Evolutionary conservation across 1,140 invertebrate genomes (phyloP).

Genomic region (Sycobia sp.): DNA sequence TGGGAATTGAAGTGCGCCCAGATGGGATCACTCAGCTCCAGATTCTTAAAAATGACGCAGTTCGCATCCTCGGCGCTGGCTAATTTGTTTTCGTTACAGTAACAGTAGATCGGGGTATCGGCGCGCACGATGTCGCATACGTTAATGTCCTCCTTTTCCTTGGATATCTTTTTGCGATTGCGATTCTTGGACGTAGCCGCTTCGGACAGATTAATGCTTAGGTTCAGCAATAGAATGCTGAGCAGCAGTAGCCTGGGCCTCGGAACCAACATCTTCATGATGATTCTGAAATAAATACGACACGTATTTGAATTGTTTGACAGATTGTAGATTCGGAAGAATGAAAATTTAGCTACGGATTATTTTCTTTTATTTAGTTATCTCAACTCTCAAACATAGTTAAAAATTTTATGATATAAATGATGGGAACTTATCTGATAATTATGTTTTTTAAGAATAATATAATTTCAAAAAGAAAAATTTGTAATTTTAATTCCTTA

Average conservation of each 20-base stretch:
- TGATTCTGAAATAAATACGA: constrained; percentile 34
- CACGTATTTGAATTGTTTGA: too few relatives aligned
- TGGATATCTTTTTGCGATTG: constrained; percentile 41
- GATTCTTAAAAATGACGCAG: constrained; percentile 71
- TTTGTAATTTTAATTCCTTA: too few relatives aligned
- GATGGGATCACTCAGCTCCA: constrained; percentile 67
- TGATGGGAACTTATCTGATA: too few relatives aligned
- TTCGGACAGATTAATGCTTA: constrained; percentile 29
- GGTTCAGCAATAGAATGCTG: constrained; percentile 38
- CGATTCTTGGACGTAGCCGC: constrained; percentile 39
- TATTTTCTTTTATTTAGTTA: too few relatives aligned
- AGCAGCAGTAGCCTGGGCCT: constrained; percentile 36
- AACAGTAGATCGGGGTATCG: constrained; percentile 57
- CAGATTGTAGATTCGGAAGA: too few relatives aligned
- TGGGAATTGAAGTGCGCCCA: constrained; percentile 76
- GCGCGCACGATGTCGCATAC: constrained; percentile 56
- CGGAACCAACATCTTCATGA: constrained; percentile 39
- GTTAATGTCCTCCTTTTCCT: constrained; percentile 51
- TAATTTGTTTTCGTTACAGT: constrained; percentile 51
- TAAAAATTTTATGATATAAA: too few relatives aligned
- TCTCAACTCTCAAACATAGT: too few relatives aligned
- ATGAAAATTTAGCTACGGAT: too few relatives aligned
- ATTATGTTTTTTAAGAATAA: too few relatives aligned
- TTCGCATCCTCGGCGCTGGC: constrained; percentile 60
- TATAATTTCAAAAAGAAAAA: too few relatives aligned